Evolutionary conservation across 2,113 vertebrate genomes (phyloP).

Genomic region (Spermophilus dauricus): DNA sequence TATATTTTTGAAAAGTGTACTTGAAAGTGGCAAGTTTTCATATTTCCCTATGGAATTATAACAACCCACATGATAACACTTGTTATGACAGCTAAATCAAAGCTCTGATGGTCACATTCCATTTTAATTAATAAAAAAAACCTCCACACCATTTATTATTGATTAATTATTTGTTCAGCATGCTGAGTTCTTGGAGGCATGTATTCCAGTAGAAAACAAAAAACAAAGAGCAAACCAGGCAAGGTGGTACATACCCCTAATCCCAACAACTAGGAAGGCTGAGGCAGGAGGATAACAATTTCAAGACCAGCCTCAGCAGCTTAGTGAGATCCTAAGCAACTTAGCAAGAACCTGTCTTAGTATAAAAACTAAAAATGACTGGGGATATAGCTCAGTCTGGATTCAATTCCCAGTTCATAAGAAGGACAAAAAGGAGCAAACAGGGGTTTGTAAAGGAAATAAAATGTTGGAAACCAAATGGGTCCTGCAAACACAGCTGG

Average conservation of each 20-base stretch:
- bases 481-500: not conserved
- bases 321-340: no score
- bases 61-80: not conserved
- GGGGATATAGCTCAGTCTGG: no score
- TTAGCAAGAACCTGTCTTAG: no score
- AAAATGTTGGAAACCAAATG: not conserved
- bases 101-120: conserved; percentile 25
- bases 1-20: conserved; percentile 29
- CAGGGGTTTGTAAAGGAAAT: not conserved
- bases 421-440: not conserved
- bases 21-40: not conserved
- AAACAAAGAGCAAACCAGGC: no score
- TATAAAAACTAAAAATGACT: no score
- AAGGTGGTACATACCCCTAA: no score
- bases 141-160: not conserved
- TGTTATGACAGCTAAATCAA: not conserved
- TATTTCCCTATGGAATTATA: not conserved
- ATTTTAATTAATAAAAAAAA: not conserved
- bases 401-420: no score
- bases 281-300: no score
- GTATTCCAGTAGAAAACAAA: no score
- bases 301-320: no score
- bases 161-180: not conserved
- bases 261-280: no score
- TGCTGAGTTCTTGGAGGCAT: not conserved